phyloP scores from a whole-genome alignment of 1,140 invertebrate genomes.

The Mizuhopecten yessoensis region DNA sequence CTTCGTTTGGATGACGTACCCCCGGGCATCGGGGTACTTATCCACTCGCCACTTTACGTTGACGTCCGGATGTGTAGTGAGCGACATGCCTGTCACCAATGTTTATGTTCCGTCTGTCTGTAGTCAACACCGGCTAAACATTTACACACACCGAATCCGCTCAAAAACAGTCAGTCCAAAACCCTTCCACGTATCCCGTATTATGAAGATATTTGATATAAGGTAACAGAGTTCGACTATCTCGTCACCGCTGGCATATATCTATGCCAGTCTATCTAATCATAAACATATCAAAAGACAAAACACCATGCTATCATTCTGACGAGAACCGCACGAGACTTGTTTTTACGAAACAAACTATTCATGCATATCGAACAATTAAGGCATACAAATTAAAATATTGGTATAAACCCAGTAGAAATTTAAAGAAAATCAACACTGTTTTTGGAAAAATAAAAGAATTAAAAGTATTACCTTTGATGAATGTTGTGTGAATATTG shows the following conservation, averaged over 20 bases:
- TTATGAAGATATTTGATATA: no score
- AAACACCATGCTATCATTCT: not conserved
- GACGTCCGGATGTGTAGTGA: constrained; percentile 20
- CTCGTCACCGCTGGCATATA: no score
- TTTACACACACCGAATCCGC: not conserved
- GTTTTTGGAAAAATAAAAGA: not conserved
- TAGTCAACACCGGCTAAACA: not conserved
- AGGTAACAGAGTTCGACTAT: no score
- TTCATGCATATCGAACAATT: not conserved
- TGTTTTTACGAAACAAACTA: not conserved
- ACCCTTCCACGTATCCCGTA: not conserved
- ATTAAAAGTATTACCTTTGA: not conserved
- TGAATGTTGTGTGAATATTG: not conserved
- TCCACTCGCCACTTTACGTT: constrained; percentile 21
- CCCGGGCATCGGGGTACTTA: constrained; percentile 5
- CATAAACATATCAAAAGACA: not conserved
- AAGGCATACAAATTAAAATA: not conserved
- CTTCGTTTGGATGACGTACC: constrained; percentile 1
- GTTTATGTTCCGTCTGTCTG: not conserved
- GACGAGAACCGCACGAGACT: not conserved
- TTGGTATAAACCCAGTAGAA: no score
- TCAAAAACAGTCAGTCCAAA: not conserved
- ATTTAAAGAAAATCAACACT: not conserved
- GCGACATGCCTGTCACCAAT: constrained; percentile 23
- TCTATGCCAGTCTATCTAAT: no score